A percentile compares a stretch with the other conserved stretches of the same genome.
These are phyloP conservation scores for Helicoverpa zea DNA, from an alignment of 1,140 invertebrate genomes.

Conservation along the genomic window DNA sequence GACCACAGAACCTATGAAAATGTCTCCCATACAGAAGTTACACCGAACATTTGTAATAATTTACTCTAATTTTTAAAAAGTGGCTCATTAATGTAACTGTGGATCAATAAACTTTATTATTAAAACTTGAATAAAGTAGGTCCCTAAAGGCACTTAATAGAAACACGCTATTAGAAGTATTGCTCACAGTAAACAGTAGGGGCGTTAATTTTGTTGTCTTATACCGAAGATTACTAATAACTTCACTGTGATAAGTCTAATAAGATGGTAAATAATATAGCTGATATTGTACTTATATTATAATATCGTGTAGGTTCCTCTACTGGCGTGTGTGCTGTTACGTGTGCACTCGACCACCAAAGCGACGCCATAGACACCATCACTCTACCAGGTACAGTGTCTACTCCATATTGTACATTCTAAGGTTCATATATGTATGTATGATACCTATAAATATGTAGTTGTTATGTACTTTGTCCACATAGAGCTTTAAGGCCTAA, in stretches of 20 bases:
- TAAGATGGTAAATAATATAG: not conserved
- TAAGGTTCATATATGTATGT: no score
- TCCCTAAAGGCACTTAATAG: not conserved
- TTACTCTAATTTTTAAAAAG: no score
- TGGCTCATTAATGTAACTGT: no score
- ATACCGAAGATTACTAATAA: not conserved
- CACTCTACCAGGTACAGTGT: constrained; percentile 37
- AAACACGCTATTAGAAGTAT: not conserved
- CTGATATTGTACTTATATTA: not conserved
- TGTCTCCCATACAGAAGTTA: no score
- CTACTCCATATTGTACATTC: not conserved
- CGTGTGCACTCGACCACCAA: constrained; percentile 93
- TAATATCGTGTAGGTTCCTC: constrained; percentile 89
- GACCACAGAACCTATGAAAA: no score
- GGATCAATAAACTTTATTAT: no score
- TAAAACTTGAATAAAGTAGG: no score
- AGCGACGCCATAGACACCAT: constrained; percentile 86
- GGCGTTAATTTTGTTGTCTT: not conserved
- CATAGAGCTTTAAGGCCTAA: no score
- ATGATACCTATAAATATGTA: no score
- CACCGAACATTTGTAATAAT: no score
- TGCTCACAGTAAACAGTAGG: not conserved
- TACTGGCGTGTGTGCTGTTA: constrained; percentile 97
- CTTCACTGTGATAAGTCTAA: no score
- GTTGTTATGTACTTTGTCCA: no score